Base-by-base conservation (phyloP, 1,140 invertebrate genomes). In the Frieseomelitta varia region DNA sequence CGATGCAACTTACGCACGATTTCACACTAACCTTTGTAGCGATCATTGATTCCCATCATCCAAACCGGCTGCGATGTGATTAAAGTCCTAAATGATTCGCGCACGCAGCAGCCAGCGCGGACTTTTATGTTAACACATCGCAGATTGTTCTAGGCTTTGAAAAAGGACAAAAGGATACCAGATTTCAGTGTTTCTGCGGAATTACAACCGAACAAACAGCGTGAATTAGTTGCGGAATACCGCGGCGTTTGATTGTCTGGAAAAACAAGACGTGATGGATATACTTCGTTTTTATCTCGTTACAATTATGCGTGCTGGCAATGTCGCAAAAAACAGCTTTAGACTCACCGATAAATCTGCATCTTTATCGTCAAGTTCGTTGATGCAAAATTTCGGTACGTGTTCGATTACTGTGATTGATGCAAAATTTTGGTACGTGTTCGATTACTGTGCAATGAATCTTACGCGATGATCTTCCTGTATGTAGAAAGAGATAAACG, bases 11-110 rank as follows among this genome's bases (percentile, higher is more conserved):
- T 4, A n/a, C 24, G 11, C 2, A 24, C 24, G 24, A 61, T 61
- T n/a, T 21, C 3, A 24, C 4, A 51, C 39, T 47, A 47, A 19
- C 58, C 82, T 80, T 80, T 19, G 11, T 12, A 47, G 24, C 56
- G 82, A 80, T 21, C 77, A 51, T 80, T 84, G 68, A 79, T 79
- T 79, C 82, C 24, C 55, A 58, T n/a, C 30, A 55, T 39, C 68
- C 24, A 78, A 67, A 73, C 58, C 53, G n/a, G 65, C 51, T 65
- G 15, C 21, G 71, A 56, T 30, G 71, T 30, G 17, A 85, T 76
- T 56, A 85, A 85, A 73, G 84, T 82, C 71, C 3, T 2, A 0
- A n/a, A 85, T 71, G 53, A 58, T 83, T 30, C 65, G 55, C n/a
- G 47, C 19, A 39, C 39, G 19, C 82, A 79, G 82, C 68, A 79